Evolutionary conservation across 2,888 invertebrate species (phyloP).

Genomic region (Parthenolecanium corni): DNA sequence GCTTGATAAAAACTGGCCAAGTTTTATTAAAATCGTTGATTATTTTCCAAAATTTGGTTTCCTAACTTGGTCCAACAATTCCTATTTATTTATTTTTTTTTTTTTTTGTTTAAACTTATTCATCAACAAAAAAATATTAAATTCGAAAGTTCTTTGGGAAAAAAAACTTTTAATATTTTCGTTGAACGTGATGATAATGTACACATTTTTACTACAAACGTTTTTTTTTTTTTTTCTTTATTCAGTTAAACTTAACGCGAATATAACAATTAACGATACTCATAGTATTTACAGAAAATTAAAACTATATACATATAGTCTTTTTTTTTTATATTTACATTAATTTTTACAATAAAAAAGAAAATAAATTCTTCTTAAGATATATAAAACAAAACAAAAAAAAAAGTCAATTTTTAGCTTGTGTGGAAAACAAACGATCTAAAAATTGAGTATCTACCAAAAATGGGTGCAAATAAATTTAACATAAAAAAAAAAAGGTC

Average conservation of each 20-base stretch:
- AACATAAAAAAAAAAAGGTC: no score
- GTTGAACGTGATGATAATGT: constrained; percentile 12
- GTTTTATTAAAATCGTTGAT: no score
- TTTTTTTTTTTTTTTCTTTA: neutral
- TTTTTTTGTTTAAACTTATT: no score
- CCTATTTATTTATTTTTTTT: no score
- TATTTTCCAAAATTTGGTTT: no score
- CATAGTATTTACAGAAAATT: neutral
- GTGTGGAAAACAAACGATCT: neutral
- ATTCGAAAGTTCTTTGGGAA: no score
- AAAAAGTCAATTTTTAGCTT: neutral
- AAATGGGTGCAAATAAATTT: no score
- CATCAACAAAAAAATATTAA: no score
- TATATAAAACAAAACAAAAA: neutral
- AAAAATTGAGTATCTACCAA: neutral
- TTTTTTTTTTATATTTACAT: neutral
- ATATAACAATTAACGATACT: constrained; percentile 6
- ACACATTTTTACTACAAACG: constrained; percentile 14
- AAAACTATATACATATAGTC: neutral
- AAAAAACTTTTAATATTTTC: constrained; percentile 10
- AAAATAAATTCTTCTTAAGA: neutral
- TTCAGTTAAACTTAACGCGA: constrained; percentile 15
- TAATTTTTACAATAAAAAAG: constrained; percentile 10
- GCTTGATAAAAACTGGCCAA: no score
- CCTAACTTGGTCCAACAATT: no score